Conservation (phyloP, 2,888 invertebrate species). For the Philereme vetulata region DNA sequence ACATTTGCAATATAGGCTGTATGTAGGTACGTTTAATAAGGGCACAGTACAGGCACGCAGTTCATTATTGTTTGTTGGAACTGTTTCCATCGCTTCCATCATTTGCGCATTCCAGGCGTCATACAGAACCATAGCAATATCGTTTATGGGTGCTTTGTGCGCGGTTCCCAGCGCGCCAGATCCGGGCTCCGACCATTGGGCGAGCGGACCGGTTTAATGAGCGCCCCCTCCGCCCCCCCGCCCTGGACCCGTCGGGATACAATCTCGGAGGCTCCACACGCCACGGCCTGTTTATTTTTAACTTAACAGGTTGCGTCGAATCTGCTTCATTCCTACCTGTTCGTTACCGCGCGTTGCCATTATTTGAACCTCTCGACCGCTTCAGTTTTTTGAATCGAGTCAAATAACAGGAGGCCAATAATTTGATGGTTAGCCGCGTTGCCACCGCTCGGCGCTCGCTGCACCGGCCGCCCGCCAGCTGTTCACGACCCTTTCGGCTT, state of each 20-base stretch:
- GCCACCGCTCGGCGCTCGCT: not conserved
- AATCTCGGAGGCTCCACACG: constrained; percentile 47
- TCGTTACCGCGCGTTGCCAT: constrained; percentile 32
- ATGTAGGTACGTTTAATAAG: not conserved
- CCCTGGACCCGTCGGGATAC: constrained; percentile 38
- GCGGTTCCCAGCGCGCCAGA: constrained; percentile 26
- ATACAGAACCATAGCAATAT: constrained; percentile 27
- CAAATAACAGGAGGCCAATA: constrained; percentile 25
- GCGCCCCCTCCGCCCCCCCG: constrained; percentile 8
- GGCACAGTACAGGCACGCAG: not conserved
- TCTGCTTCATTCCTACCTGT: constrained; percentile 46
- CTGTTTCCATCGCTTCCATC: constrained; percentile 23
- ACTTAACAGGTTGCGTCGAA: constrained; percentile 63
- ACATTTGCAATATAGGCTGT: no score
- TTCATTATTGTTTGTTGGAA: constrained; percentile 24
- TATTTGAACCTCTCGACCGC: constrained; percentile 23
- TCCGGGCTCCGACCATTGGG: constrained; percentile 23
- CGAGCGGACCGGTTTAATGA: constrained; percentile 32
- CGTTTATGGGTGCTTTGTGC: constrained; percentile 27
- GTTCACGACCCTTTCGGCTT: constrained; percentile 2
- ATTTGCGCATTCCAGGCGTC: constrained; percentile 27
- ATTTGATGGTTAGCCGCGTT: constrained; percentile 36
- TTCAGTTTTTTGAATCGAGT: constrained; percentile 21
- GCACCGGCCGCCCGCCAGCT: constrained; percentile 33
- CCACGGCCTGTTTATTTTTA: constrained; percentile 62